These are phyloP conservation scores for Brachionus rotundiformis DNA, from an alignment of 1,140 invertebrate species.

Conservation along the genomic window DNA sequence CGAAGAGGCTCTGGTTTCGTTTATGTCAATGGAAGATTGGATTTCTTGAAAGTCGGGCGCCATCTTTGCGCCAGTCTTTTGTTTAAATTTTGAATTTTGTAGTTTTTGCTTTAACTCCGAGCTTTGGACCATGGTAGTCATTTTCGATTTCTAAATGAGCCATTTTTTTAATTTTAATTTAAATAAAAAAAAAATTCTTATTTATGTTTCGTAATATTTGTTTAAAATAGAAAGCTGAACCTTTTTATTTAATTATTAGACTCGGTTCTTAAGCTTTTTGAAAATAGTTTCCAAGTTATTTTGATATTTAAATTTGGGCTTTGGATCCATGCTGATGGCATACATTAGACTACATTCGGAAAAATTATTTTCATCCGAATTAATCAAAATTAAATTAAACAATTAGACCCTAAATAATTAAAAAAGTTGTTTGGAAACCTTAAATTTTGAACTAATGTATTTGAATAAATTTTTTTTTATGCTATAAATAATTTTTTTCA, in stretches of 20 bases:
- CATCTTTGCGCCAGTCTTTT: neutral
- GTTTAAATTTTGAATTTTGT: neutral
- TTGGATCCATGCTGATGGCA: neutral
- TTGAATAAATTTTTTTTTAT: neutral
- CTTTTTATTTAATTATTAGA: slow-evolving; percentile 15
- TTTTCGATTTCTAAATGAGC: neutral
- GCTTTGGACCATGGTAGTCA: neutral
- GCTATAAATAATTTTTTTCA: neutral
- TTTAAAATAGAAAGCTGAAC: neutral
- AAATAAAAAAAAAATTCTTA: neutral
- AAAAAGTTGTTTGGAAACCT: neutral
- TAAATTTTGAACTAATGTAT: neutral
- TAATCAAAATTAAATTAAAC: neutral
- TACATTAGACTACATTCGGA: neutral
- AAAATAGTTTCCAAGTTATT: neutral
- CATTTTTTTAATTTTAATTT: neutral
- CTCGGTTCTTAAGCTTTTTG: neutral
- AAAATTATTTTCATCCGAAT: neutral
- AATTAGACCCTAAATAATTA: neutral
- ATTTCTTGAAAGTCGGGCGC: neutral
- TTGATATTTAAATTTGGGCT: too few species aligned
- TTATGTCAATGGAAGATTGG: neutral
- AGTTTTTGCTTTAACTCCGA: neutral
- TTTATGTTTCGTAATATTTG: slow-evolving; percentile 17
- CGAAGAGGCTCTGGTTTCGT: neutral